Percentiles rank a stretch among this genome's conserved stretches.
These are phyloP conservation scores for Nerophis lumbriciformis DNA, from an alignment of 2,113 vertebrate genomes.

Conservation along the genomic window DNA sequence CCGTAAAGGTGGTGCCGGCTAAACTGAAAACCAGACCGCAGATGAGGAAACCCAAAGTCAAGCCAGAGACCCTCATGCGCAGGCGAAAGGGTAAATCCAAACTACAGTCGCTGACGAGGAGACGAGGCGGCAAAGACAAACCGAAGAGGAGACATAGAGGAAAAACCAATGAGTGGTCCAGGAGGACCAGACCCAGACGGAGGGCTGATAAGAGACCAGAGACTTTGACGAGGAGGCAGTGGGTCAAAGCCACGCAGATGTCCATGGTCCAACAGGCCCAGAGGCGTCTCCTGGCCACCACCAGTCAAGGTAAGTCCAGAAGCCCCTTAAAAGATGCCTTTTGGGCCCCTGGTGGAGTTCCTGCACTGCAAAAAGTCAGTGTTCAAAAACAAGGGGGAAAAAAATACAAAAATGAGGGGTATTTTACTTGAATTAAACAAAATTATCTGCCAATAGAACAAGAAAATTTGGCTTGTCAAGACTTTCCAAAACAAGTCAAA, in stretches of 20 bases:
- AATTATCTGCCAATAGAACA: too few relatives aligned
- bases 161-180: background rate
- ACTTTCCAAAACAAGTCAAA: too few relatives aligned
- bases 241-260: conserved; percentile 5
- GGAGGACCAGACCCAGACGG: background rate
- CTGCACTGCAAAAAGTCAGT: too few relatives aligned
- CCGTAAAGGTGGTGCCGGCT: background rate
- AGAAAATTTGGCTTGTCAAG: too few relatives aligned
- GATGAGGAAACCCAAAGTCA: conserved; percentile 3
- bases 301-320: background rate
- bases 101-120: background rate
- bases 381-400: too few relatives aligned
- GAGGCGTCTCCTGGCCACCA: background rate
- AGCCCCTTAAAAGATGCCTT: too few relatives aligned
- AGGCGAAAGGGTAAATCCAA: background rate
- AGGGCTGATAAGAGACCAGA: background rate
- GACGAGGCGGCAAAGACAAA: background rate
- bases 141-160: background rate
- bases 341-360: too few relatives aligned
- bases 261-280: background rate
- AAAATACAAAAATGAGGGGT: too few relatives aligned
- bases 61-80: background rate
- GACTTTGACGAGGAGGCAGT: conserved; percentile 5
- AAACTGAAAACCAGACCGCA: background rate
- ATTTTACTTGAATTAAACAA: too few relatives aligned